phyloP scores from a whole-genome alignment of 2,113 vertebrate species.

The Hippocampus comes region DNA sequence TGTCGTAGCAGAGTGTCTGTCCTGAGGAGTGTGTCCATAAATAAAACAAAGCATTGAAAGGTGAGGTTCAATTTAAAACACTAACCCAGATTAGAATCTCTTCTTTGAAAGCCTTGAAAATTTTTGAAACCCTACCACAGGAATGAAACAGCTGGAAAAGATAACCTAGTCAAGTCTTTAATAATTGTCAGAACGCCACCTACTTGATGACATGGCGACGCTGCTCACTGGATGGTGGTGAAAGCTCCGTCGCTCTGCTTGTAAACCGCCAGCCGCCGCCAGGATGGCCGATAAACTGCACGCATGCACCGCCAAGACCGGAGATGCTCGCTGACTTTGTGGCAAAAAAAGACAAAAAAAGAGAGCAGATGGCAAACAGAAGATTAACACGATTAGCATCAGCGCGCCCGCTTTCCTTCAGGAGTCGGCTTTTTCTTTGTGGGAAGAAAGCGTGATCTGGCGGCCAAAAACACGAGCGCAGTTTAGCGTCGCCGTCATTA shows the following conservation, averaged over 20 bases:
- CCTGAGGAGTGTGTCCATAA: not conserved
- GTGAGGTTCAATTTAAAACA: not conserved
- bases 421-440: not conserved
- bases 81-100: too few species aligned
- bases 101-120: too few species aligned
- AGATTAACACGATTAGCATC: not conserved
- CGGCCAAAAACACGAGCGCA: not conserved
- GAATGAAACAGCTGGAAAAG: not conserved
- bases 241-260: too few species aligned
- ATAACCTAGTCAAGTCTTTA: too few species aligned
- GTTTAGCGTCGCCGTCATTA: slow-evolving; percentile 1
- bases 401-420: not conserved
- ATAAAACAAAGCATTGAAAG: not conserved
- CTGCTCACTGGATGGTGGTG: too few species aligned
- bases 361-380: not conserved
- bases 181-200: too few species aligned
- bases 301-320: not conserved
- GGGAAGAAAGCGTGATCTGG: not conserved
- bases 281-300: not conserved
- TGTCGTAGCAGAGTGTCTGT: not conserved
- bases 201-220: too few species aligned
- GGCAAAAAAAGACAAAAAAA: not conserved
- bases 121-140: not conserved
- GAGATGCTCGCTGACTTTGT: too few species aligned
- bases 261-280: not conserved